Evolutionary conservation across 1,140 invertebrate species (phyloP).

Genomic region (Cyphomyrmex costatus): DNA sequence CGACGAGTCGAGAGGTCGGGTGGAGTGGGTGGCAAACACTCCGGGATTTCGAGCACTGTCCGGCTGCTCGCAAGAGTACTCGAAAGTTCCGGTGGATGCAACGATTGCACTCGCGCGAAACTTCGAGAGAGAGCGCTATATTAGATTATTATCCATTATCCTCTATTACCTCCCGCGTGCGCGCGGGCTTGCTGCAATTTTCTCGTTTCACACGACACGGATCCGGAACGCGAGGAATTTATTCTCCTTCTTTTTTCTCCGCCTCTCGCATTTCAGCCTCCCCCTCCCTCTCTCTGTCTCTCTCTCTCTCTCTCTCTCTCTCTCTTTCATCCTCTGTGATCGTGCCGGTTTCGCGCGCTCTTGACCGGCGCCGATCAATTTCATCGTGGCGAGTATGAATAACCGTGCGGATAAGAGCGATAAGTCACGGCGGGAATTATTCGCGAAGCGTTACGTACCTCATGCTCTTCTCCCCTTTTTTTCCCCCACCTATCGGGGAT

Average conservation of each 20-base stretch:
- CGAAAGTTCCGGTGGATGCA: constrained; percentile 44
- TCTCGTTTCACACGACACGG: constrained; percentile 36
- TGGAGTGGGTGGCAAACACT: constrained; percentile 46
- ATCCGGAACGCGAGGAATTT: background rate
- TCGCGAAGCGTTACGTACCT: constrained; percentile 15
- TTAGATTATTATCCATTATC: constrained; percentile 73
- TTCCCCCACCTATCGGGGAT: background rate
- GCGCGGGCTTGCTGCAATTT: constrained; percentile 38
- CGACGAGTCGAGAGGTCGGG: constrained; percentile 7
- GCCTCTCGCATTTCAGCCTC: background rate
- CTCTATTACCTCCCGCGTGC: constrained; percentile 9
- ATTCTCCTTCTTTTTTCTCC: background rate
- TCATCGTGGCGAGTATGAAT: constrained; percentile 27
- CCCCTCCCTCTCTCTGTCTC: background rate
- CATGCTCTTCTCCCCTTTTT: background rate
- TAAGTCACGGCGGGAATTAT: constrained; percentile 50
- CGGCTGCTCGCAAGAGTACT: constrained; percentile 30
- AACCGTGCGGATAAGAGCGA: constrained; percentile 1
- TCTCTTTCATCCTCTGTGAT: background rate
- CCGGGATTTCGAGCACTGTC: constrained; percentile 7
- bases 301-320: background rate
- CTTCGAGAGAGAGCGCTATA: constrained; percentile 45
- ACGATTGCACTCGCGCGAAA: constrained; percentile 32
- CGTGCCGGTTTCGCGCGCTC: constrained; percentile 5
- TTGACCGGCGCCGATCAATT: constrained; percentile 30